Percentiles rank a stretch among this genome's conserved stretches.
phyloP scores from a whole-genome alignment of 2,888 invertebrate genomes.

The Drosophila cognata region DNA sequence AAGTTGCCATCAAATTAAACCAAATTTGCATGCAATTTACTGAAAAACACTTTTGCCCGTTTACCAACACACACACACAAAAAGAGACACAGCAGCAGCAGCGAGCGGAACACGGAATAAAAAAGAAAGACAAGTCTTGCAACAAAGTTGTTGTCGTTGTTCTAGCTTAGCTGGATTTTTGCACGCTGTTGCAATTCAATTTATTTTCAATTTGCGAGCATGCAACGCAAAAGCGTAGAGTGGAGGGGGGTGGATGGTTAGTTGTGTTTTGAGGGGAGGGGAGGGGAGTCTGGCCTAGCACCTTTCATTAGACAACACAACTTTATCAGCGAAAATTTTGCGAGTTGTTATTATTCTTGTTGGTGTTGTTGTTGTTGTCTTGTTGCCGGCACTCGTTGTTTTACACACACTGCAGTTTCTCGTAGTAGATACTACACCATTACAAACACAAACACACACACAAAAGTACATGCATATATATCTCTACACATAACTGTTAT shows the following conservation, averaged over 20 bases:
- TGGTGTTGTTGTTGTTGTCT: slow-evolving; percentile 42
- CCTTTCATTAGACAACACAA: slow-evolving; percentile 68
- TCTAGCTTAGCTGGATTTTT: slow-evolving; percentile 54
- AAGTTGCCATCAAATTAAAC: slow-evolving; percentile 50
- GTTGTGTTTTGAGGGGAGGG: neutral
- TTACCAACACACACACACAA: slow-evolving; percentile 20
- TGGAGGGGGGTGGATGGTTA: neutral
- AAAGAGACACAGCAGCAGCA: slow-evolving; percentile 1
- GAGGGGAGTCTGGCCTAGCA: slow-evolving; percentile 34
- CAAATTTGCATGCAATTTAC: slow-evolving; percentile 73
- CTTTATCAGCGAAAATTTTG: slow-evolving; percentile 68
- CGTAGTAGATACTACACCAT: slow-evolving; percentile 49
- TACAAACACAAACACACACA: slow-evolving; percentile 23
- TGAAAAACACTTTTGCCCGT: slow-evolving; percentile 56
- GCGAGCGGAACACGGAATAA: slow-evolving; percentile 9
- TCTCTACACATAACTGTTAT: slow-evolving; percentile 49
- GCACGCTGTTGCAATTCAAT: slow-evolving; percentile 75
- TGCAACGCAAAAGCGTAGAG: slow-evolving; percentile 43
- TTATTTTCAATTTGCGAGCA: slow-evolving; percentile 78
- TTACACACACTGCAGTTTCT: slow-evolving; percentile 51
- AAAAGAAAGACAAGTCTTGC: slow-evolving; percentile 3
- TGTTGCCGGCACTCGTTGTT: slow-evolving; percentile 64
- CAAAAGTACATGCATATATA: slow-evolving; percentile 28
- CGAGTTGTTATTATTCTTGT: slow-evolving; percentile 32
- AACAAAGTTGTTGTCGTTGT: slow-evolving; percentile 30